Conservation (phyloP, 2,797 vertebrate species). For the Anas capensis region DNA sequence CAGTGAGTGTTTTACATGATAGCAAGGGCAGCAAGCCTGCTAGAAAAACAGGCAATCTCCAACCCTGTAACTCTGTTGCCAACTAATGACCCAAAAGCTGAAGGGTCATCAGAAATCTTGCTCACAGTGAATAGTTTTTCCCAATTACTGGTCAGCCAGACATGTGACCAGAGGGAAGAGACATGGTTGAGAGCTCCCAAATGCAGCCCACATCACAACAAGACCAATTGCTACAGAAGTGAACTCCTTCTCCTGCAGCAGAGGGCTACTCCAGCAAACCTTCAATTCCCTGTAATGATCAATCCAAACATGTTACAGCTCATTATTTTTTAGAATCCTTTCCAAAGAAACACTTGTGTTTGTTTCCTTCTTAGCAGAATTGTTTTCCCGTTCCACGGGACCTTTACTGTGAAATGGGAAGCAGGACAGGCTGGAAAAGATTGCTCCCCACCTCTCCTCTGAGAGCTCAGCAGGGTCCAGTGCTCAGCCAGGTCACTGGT, state of each 20-base stretch:
- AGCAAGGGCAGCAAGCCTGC: background rate
- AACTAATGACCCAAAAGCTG: background rate
- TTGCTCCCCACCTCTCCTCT: background rate
- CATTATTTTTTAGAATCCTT: background rate
- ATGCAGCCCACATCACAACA: background rate
- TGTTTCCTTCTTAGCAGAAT: background rate
- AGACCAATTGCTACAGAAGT: background rate
- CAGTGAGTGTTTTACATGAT: background rate
- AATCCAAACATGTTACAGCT: background rate
- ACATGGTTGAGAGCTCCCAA: background rate
- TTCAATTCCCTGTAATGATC: background rate
- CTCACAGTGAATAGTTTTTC: background rate
- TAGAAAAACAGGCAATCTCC: background rate
- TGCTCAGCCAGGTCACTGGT: background rate
- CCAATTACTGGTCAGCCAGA: background rate
- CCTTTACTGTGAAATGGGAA: background rate
- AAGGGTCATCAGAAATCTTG: background rate
- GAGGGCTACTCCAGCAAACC: background rate
- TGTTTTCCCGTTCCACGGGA: accelerated
- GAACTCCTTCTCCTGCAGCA: background rate
- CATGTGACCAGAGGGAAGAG: background rate
- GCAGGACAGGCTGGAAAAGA: background rate
- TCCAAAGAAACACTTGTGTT: background rate
- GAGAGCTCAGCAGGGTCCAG: background rate
- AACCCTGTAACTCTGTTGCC: background rate